Base-by-base conservation (phyloP, 2,888 invertebrate genomes). In the Ernsta delagoae region DNA sequence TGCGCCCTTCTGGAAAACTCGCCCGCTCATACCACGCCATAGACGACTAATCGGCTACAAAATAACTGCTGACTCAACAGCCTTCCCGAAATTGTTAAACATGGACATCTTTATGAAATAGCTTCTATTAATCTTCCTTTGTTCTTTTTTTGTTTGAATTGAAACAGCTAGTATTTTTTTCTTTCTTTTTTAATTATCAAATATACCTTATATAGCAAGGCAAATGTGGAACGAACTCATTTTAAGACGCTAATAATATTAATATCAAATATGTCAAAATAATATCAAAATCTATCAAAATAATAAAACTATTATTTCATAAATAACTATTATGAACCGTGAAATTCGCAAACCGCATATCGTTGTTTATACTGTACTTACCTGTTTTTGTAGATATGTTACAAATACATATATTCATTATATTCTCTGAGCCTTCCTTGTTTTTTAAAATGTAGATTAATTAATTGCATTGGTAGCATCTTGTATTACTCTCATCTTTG, bases 1-100 rank as follows among this genome's bases (percentile, higher is more conserved):
- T 86, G 83, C 88, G 87, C 89, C 88, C 89, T 92, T 92, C 91
- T 92, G 92, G 92, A 92, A 92, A 79, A 84, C 89, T 87, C 87
- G 72, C 74, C 78, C 86, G 83, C 82, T 78, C 34, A 56, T 79
- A 79, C 80, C 79, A 79, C 82, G 63, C 63, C 54, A 64, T 80
- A 83, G 80, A 80, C 87, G 84, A 84, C 79, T 82, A 78, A 72
- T 74, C 76, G 73, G 77, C 79, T 77, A 79, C 83, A 78, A 86
- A 89, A 89, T 90, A 90, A 84, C 78, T 79, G 83, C 86, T 90
- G 90, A 90, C 89, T 90, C 90, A 90, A 89, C 83, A 85, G 80
- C 86, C 77, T 79, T 71, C 70, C 67, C 65, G 70, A 75, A 76
- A 72, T 67, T 60, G 72, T 62, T 65, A 24, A 63, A 60, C 50